Evolutionary conservation across 2,797 vertebrate genomes (phyloP), one percentile per base, ranked within the genome.

Genomic region (Myotis pilosus): DNA sequence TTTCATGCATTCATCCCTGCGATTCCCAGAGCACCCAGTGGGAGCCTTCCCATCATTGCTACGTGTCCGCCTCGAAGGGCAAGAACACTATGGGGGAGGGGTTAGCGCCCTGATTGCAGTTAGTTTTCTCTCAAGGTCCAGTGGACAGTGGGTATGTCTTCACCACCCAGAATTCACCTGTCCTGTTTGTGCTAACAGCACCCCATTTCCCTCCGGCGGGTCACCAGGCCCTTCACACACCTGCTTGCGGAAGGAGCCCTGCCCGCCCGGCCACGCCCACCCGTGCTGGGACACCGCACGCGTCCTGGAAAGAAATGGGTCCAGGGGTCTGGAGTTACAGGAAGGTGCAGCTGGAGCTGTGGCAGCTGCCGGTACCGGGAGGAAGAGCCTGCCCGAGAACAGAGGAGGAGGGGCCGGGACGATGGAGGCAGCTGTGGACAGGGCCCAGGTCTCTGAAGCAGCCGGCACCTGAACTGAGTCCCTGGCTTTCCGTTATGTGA

Each of bases 401-500:
- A 33, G 2, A 80, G 30, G 47, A 49, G 75, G 5, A n/a, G 75
- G 5, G 25, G 20, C 74, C 23, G 41, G n/a, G 41, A 72, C 16
- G 6, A 1, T 8, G 28, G 16, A 22, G 33, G 28, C 8, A 7
- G 12, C 44, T 15, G 6, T 4, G 3, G 25, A n/a, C n/a, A 20
- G 2, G 0, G 41, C 13, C 15, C 23, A 1, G 1, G 41, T 2
- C 74, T 51, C 83, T 33, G 44, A 53, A 6, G 62, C 75, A 62
- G 62, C 60, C 41, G 33, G 25, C 41, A 20, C 41, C 25, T 28
- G 16, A 41, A 20, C 53, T 62, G n/a, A 25, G 33, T 41, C 64
- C 41, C 51, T 28, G 20, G n/a, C 62, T n/a, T 38, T 11, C 51
- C 2, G 5, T 22, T 11, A 6, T 0, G 22, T 0, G 22, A 68